These are phyloP conservation scores for Pelmatolapia mariae DNA, from an alignment of 2,113 vertebrate genomes.

Conservation along the genomic window DNA sequence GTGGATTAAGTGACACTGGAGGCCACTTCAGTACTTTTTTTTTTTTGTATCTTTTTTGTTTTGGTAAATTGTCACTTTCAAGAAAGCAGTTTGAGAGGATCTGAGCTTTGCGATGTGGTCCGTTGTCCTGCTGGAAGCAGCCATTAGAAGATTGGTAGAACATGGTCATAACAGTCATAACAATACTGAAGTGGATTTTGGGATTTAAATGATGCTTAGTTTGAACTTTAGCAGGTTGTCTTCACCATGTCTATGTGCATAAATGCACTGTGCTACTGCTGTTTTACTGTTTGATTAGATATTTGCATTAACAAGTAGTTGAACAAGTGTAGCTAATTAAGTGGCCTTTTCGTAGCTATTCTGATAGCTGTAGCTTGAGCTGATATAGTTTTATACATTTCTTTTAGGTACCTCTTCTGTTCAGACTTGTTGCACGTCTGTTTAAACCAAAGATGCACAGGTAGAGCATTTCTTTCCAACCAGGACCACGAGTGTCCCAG, in stretches of 20 bases:
- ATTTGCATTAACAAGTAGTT: background rate
- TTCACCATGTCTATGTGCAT: no score
- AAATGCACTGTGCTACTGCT: no score
- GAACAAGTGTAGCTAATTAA: fast-evolving
- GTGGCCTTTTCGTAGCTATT: background rate
- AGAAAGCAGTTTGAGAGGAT: no score
- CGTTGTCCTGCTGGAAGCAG: no score
- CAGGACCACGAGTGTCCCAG: background rate
- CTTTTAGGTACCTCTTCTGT: background rate
- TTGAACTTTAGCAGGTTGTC: no score
- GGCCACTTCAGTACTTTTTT: no score
- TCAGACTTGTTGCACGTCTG: background rate
- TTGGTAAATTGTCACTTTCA: no score
- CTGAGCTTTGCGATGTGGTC: fast-evolving
- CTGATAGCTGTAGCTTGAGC: background rate
- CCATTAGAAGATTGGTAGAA: fast-evolving
- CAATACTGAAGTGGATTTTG: no score
- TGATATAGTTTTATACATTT: background rate
- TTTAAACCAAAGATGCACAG: background rate
- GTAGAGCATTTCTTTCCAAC: background rate
- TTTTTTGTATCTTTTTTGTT: no score
- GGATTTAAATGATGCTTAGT: no score
- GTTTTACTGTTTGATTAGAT: fast-evolving
- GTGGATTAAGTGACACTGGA: background rate
- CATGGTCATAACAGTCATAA: no score